phyloP scores from a whole-genome alignment of 2,797 vertebrate genomes.

The Philypnodon macrostomus region DNA sequence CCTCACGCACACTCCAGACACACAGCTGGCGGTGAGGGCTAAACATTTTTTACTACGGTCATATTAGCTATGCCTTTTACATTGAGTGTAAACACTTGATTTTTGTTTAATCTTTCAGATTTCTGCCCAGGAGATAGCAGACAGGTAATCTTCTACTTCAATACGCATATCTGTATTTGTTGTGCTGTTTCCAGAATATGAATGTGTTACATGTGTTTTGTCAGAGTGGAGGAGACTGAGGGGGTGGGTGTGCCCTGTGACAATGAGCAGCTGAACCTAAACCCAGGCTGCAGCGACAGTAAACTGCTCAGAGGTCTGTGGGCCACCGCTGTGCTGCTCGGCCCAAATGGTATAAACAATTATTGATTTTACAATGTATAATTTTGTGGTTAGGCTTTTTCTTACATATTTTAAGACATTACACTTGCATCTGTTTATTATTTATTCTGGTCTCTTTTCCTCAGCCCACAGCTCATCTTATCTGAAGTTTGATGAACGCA shows the following conservation, averaged over 20 bases:
- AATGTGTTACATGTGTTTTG: constrained; percentile 10
- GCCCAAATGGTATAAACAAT: constrained; percentile 74
- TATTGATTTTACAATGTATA: too few species aligned
- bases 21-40: constrained; percentile 82
- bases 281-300: constrained; percentile 81
- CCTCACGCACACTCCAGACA: constrained; percentile 83
- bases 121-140: constrained; percentile 81
- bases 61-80: too few species aligned
- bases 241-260: constrained; percentile 89
- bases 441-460: neutral
- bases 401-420: too few species aligned
- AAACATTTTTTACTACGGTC: too few species aligned
- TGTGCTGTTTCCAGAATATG: neutral
- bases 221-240: constrained; percentile 87
- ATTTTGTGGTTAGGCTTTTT: too few species aligned
- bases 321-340: constrained; percentile 84
- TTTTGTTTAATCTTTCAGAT: constrained; percentile 71
- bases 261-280: constrained; percentile 88
- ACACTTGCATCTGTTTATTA: too few species aligned
- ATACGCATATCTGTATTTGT: neutral
- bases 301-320: constrained; percentile 85
- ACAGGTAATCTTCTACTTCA: constrained; percentile 76
- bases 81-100: constrained; percentile 7
- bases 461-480: constrained; percentile 68
- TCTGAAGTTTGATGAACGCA: constrained; percentile 82